Evolutionary conservation across 2,113 vertebrate species (phyloP), one percentile per base, ranked within the genome.

Genomic region (Colius striatus): DNA sequence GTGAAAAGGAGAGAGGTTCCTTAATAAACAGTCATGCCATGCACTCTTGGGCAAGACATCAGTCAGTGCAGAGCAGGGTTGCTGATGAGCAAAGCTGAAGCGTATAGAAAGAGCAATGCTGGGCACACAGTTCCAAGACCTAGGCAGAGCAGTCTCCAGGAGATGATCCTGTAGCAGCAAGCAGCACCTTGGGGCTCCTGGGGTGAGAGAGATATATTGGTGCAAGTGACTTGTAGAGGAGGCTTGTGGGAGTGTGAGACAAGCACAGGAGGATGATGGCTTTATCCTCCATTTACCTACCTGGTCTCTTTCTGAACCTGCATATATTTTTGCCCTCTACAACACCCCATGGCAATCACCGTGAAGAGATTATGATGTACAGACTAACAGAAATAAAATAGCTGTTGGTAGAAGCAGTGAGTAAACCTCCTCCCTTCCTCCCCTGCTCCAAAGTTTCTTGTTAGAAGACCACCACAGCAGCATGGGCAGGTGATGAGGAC

Each of bases 371-470:
- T 55, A 74, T 25, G 74, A 43, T 11, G 34, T 38, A 50, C 7
- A 43, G 70, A 58, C 62, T 83, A 77, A 71, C 16, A 87, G 74
- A 84, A 83, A 92, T 19, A 58, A 92, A 94, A 81, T 7, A 94
- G 34, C 11, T 75, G 32, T 72, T 81, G 61, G n/a, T 47, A 57
- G 73, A 81, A 90, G 67, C 23, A 53, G 38, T 5, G 45, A 94
- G 60, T 2, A 71, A 87, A 55, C 17, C 15, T 71, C 41, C 27
- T 92, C 55, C 53, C 16, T 55, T 87, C 27, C n/a, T 80, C 45
- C 57, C 7, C 26, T 61, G 14, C 47, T 58, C 21, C 48, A 17
- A 65, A 73, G 19, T 55, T 84, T 63, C 51, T 41, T 67, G 27
- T 74, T 57, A 45, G 83, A 89, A 87, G 73, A 86, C 36, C 61